These are phyloP conservation scores for Harpagoxenus sublaevis DNA, from an alignment of 2,888 invertebrate species.

Conservation along the genomic window DNA sequence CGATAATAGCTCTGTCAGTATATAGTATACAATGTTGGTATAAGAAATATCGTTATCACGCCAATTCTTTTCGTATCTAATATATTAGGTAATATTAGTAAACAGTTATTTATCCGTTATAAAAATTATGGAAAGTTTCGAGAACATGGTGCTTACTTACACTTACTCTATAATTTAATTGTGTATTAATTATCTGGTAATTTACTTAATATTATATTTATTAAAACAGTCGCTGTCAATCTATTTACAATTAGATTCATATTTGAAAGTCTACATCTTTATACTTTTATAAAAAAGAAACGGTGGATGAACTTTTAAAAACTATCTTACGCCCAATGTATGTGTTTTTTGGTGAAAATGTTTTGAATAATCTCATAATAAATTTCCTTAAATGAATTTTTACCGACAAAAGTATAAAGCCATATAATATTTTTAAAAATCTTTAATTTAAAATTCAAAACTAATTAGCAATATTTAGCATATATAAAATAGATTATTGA, in stretches of 20 bases:
- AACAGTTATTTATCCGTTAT: neutral
- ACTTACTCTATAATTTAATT: neutral
- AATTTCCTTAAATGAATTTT: no score
- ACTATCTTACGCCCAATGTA: no score
- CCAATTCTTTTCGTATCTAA: neutral
- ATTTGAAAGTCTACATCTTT: neutral
- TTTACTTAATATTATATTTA: neutral
- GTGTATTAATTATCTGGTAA: neutral
- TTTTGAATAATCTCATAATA: no score
- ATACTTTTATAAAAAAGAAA: no score
- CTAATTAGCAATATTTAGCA: no score
- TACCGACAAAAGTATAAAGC: no score
- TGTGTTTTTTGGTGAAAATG: no score
- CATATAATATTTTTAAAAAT: no score
- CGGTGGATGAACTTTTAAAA: no score
- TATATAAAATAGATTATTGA: no score
- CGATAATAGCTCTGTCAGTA: neutral
- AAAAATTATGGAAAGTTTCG: neutral
- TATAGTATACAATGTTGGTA: neutral
- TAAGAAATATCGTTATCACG: neutral
- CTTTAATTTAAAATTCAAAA: no score
- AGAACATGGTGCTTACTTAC: neutral
- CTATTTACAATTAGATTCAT: neutral
- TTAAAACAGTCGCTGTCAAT: neutral
- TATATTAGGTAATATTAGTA: neutral